Base-by-base conservation (phyloP, 2,888 invertebrate species). In the Synergus umbraculus region DNA sequence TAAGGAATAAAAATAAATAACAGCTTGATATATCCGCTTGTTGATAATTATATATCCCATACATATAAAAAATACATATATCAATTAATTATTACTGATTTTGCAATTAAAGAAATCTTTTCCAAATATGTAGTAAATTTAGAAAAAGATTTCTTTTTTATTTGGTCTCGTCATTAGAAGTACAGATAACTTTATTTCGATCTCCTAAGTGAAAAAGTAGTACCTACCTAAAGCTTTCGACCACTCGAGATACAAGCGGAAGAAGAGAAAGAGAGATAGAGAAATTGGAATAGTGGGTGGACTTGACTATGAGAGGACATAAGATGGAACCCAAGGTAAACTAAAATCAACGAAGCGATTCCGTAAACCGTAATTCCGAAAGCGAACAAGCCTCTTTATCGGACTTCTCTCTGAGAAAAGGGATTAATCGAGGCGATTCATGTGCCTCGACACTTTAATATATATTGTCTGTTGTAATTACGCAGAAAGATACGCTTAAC, bases 331-430 rank as follows among this genome's bases (percentile, higher is more conserved):
- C 73, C 63, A 76, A 78, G 78, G 76, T 78, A 78, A 44, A 22
- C 66, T 69, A 54, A 67, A 77, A 77, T 81, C 77, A 79, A 79
- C 73, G 81, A 77, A 65, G 77, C 63, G 64, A 77, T 77, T 81
- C 65, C 67, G 49, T 76, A 76, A 79, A 37, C 0, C 7, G 79
- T 81, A 77, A 77, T 76, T 77, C 2, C 66, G 13, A 46, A 46
- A 46, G 46, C 44, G 79, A 79, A 77, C 79, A 77, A 79, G 79
- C 79, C 79, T 81, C 79, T 79, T 81, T 79, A 69, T 79, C 78
- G 65, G 64, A 77, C 76, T 79, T 18, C 15, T 79, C 63, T 79
- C 79, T 63, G 66, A 76, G 76, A 81, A 76, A 79, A 63, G 76
- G 43, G 60, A 78, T 78, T 78, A 79, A 81, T 81, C 79, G 78